A percentile compares a stretch with the other conserved stretches of the same genome.
phyloP scores from a whole-genome alignment of 2,113 vertebrate genomes.

The Chiloscyllium plagiosum region DNA sequence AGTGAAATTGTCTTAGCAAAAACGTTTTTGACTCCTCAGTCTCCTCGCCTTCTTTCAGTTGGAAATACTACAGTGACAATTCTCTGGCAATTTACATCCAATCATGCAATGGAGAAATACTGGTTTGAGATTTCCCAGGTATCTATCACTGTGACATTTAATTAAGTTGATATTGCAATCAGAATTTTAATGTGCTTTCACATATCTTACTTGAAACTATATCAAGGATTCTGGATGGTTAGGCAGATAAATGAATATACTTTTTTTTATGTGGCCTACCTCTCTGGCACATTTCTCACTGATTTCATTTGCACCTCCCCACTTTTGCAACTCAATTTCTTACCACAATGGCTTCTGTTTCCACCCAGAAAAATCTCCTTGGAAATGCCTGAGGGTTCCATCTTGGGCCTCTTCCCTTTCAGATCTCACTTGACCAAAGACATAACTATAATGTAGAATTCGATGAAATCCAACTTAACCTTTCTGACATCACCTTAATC shows the following conservation, averaged over 20 bases:
- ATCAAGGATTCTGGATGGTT: not conserved
- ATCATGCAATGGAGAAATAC: not conserved
- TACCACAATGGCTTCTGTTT: not conserved
- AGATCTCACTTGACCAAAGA: not conserved
- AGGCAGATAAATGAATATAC: not conserved
- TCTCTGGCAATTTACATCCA: not conserved
- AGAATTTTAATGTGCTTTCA: not conserved
- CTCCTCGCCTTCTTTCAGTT: not conserved
- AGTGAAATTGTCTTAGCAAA: not conserved
- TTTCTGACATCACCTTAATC: no score
- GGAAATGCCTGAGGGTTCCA: not conserved
- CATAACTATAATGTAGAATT: not conserved
- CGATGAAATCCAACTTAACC: not conserved
- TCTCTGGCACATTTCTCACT: not conserved
- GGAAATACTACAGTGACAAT: not conserved
- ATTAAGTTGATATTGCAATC: not conserved
- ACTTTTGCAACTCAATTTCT: not conserved
- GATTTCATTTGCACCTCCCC: not conserved
- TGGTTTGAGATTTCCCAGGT: slow-evolving; percentile 29
- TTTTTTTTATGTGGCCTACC: not conserved
- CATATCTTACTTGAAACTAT: not conserved
- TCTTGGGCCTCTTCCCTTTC: no score
- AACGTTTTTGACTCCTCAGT: not conserved
- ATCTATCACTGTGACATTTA: not conserved
- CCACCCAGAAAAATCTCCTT: not conserved